These are phyloP conservation scores for Pristionchus arcanus DNA, from an alignment of 2,888 invertebrate genomes.

Conservation along the genomic window DNA sequence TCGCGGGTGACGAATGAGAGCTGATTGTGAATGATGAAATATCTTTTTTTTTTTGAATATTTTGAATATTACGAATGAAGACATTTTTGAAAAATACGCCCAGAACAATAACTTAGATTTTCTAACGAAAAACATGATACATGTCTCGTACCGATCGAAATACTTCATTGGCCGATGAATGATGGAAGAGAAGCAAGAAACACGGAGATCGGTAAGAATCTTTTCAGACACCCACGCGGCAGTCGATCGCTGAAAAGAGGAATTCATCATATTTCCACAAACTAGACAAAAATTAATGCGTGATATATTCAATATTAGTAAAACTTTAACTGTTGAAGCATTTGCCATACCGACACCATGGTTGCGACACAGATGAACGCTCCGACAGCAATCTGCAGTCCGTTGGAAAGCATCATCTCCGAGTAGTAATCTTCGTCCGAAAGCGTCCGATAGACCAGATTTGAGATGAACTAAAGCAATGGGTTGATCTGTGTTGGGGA, in stretches of 20 bases:
- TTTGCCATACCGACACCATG: background rate
- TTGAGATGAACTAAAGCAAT: background rate
- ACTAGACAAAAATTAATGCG: too few species aligned
- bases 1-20: background rate
- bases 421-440: background rate
- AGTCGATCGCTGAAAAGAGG: slow-evolving; percentile 17
- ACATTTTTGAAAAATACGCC: too few species aligned
- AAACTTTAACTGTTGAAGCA: background rate
- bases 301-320: background rate
- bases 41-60: too few species aligned
- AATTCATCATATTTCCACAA: too few species aligned
- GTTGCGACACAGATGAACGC: background rate
- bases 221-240: slow-evolving; percentile 34
- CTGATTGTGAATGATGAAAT: too few species aligned
- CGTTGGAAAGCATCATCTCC: background rate
- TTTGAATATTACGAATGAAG: too few species aligned
- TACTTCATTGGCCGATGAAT: slow-evolving; percentile 47
- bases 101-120: too few species aligned
- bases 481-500: too few species aligned
- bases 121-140: too few species aligned
- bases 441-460: background rate
- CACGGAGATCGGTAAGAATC: slow-evolving; percentile 6
- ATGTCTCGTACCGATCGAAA: background rate
- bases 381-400: background rate
- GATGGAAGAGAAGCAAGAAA: slow-evolving; percentile 22